These are phyloP conservation scores for Teleogryllus occipitalis DNA, from an alignment of 1,140 invertebrate genomes.

Conservation along the genomic window DNA sequence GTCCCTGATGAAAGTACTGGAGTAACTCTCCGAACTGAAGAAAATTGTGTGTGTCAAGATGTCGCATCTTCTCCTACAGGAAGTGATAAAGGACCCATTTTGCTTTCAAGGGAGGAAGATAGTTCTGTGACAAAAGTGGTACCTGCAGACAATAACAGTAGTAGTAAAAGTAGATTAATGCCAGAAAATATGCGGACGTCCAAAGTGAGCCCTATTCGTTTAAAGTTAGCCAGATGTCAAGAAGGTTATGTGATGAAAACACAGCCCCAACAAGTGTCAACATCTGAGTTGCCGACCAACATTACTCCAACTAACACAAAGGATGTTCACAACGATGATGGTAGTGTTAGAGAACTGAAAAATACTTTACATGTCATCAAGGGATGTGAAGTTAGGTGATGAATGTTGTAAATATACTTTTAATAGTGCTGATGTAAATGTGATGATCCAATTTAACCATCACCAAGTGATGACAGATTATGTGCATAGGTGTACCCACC, in stretches of 20 bases:
- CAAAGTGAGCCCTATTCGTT: conserved; percentile 65
- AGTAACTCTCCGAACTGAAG: neutral
- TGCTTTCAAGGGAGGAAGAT: neutral
- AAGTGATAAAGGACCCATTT: neutral
- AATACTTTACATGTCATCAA: conserved; percentile 30
- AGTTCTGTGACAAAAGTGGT: conserved; percentile 9
- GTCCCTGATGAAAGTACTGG: neutral
- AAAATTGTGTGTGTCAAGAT: neutral
- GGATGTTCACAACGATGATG: conserved; percentile 24
- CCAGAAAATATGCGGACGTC: conserved; percentile 48
- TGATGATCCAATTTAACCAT: conserved; percentile 24
- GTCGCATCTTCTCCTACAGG: neutral
- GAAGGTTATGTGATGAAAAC: conserved; percentile 54
- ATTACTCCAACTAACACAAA: conserved; percentile 30
- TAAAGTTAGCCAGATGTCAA: conserved; percentile 70
- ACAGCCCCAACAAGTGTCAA: conserved; percentile 40
- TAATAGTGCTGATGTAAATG: conserved; percentile 13
- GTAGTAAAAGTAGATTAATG: neutral
- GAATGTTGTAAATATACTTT: conserved; percentile 37
- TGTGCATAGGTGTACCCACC: conserved; percentile 13
- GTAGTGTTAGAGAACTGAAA: neutral
- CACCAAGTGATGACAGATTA: conserved; percentile 28
- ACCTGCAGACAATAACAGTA: neutral
- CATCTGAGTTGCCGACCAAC: conserved; percentile 42
- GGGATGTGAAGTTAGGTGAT: conserved; percentile 82